Conservation (phyloP, 1,140 invertebrate genomes). For the Leptopilina boulardi region DNA sequence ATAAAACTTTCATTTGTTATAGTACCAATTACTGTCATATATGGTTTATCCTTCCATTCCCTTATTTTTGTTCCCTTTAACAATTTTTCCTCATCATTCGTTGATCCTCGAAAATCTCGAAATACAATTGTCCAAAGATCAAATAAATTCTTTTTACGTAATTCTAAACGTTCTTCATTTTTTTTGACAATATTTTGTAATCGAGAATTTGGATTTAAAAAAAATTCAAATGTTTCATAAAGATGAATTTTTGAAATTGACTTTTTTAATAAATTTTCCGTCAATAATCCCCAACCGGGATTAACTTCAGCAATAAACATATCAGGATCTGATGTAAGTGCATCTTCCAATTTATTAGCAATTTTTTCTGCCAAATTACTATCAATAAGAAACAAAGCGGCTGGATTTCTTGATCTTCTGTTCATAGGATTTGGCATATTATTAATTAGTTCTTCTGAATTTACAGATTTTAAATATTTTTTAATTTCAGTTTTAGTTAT, state of each 20-base stretch:
- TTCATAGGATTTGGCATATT: not conserved
- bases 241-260: constrained; percentile 54
- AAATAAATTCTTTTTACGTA: constrained; percentile 45
- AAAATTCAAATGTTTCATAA: constrained; percentile 48
- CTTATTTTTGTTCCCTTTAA: constrained; percentile 36
- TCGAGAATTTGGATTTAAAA: not conserved
- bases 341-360: not conserved
- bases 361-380: not conserved
- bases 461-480: not conserved
- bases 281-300: constrained; percentile 63
- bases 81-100: not conserved
- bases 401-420: not conserved
- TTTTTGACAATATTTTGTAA: constrained; percentile 35
- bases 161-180: constrained; percentile 44
- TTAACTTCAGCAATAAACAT: constrained; percentile 59
- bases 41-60: constrained; percentile 52
- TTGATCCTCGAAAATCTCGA: constrained; percentile 23
- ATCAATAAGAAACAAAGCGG: not conserved
- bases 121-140: constrained; percentile 2
- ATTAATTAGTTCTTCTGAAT: not conserved
- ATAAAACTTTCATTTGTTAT: constrained; percentile 35
- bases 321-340: not conserved
- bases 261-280: constrained; percentile 58
- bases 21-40: constrained; percentile 54
- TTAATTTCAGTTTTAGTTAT: no score